Conservation (phyloP, 2,113 vertebrate genomes). For the Xenopus borealis region DNA sequence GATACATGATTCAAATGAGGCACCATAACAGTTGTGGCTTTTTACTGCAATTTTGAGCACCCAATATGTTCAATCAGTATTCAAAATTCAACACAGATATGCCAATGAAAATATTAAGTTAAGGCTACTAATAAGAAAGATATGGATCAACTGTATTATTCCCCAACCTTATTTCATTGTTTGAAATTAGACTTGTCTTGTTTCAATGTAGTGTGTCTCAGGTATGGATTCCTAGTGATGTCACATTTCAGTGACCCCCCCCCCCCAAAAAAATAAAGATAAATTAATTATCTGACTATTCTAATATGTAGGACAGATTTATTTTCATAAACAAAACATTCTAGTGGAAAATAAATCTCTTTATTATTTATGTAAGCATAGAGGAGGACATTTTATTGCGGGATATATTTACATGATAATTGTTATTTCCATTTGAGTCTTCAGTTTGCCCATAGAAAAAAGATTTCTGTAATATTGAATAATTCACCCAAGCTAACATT, state of each 20-base stretch:
- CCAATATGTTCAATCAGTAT: constrained; percentile 19
- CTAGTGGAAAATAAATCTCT: constrained; percentile 26
- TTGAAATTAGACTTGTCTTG: constrained; percentile 16
- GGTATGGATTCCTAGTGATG: constrained; percentile 29
- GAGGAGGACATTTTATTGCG: constrained; percentile 41
- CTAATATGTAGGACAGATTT: constrained; percentile 38
- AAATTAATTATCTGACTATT: constrained; percentile 37
- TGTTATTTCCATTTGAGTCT: not conserved
- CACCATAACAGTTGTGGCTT: constrained; percentile 17
- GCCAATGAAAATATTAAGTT: constrained; percentile 10
- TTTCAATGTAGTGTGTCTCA: constrained; percentile 43
- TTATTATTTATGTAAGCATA: constrained; percentile 43
- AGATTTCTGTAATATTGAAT: not conserved
- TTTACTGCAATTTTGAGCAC: constrained; percentile 17
- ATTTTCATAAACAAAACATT: constrained; percentile 39
- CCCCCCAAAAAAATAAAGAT: constrained; percentile 12
- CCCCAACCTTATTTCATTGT: constrained; percentile 29
- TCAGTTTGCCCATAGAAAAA: constrained; percentile 6
- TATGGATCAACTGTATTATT: constrained; percentile 18
- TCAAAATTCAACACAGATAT: constrained; percentile 14
- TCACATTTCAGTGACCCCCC: constrained; percentile 32
- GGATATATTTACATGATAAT: constrained; percentile 19
- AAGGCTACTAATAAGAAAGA: constrained; percentile 13
- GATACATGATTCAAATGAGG: constrained; percentile 8
- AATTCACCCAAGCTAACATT: constrained; percentile 2